Conservation (phyloP, 2,113 vertebrate genomes). For the Cyphomyrus discorhynchus region DNA sequence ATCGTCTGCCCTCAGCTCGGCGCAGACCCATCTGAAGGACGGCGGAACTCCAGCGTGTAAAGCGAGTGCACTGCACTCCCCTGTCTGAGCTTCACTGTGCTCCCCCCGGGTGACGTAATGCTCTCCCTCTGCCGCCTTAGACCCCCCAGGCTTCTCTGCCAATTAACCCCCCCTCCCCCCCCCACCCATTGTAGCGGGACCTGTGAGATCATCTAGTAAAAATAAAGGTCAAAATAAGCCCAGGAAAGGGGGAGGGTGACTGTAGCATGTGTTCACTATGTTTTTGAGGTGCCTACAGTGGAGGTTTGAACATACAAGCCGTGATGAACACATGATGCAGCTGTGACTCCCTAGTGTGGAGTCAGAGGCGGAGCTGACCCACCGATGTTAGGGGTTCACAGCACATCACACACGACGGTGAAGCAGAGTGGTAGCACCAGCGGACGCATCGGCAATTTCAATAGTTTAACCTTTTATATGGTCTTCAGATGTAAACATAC, state of each 20-base stretch:
- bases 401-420: neutral
- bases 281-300: neutral
- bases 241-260: neutral
- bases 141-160: slow-evolving; percentile 42
- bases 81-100: neutral
- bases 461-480: neutral
- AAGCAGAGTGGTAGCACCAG: neutral
- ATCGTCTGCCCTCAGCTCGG: neutral
- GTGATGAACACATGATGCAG: neutral
- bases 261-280: neutral
- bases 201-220: neutral
- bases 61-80: neutral
- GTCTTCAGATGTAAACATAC: neutral
- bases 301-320: neutral
- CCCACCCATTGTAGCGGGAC: slow-evolving; percentile 31
- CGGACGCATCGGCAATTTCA: neutral
- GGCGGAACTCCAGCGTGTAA: neutral
- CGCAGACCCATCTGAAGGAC: neutral
- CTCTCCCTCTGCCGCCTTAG: slow-evolving; percentile 24
- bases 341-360: neutral
- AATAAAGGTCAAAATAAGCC: neutral
- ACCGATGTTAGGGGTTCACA: neutral
- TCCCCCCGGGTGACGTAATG: slow-evolving; percentile 32
- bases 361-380: neutral
- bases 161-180: slow-evolving; percentile 52